Evolutionary conservation across 2,888 invertebrate genomes (phyloP), one percentile per base, ranked within the genome.

Genomic region (Ectemnius lituratus): DNA sequence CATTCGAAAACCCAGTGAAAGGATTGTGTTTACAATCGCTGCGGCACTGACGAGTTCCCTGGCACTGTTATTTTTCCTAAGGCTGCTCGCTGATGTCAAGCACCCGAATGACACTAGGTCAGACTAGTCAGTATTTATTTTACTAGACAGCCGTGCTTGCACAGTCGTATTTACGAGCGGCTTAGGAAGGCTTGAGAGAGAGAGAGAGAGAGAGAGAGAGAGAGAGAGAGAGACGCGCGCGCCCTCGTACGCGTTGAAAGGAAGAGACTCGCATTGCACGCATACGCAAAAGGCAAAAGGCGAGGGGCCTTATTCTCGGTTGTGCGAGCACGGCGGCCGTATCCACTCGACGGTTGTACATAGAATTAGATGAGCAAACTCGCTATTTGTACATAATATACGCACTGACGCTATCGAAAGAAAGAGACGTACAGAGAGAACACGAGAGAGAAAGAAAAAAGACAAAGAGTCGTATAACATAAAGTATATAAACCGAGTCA

Each of bases 101-200:
- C 49, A 71, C 76, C 61, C 71, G 62, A 73, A 79, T 37, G 82
- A 72, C 82, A 79, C 77, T 76, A 74, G 77, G 76, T 70, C 77
- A 80, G 81, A 85, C 88, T 88, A 88, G 88, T 88, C 88, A 88
- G 86, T 87, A 88, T 87, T 88, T 86, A 86, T 86, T 86, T 85
- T 83, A 78, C 80, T 80, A 80, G 79, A 70, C 73, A 52, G 72
- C 78, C 83, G 82, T 83, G 82, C 81, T 78, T 68, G 79, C 78
- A 76, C 83, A 81, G 78, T 75, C 73, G 62, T 69, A 46, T 62
- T 73, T 59, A 62, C 69, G 57, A 63, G 56, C 46, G 57, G 64
- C 14, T 16, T 52, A 16, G 8, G 52, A 52, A 52, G 52, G n/a
- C 14, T 52, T 23, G 4, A 57, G 45, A 37, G 18, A 62, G 20